Base-by-base conservation (phyloP, 2,888 invertebrate genomes). In the Hydrotaea diabolus region DNA sequence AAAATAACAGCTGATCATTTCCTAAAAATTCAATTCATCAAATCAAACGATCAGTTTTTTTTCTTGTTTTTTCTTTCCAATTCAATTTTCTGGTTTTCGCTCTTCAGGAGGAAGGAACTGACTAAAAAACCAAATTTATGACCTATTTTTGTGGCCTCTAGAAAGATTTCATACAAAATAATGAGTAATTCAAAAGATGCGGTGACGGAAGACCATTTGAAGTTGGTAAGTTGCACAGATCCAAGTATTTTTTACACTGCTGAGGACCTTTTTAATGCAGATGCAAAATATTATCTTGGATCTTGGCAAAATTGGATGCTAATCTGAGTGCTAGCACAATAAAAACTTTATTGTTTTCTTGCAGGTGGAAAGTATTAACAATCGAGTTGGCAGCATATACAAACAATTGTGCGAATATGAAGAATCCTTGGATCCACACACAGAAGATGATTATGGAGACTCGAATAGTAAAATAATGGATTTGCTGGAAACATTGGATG, bases 331-430 rank as follows among this genome's bases (percentile, higher is more conserved):
- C 17, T 31, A 23, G 9, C 13, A 71, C 2, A 49, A n/a, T 17
- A 3, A n/a, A 21, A 39, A 19, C 2, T 19, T n/a, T 21, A 5
- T 66, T 43, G 0, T 62, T 86, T n/a, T 36, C 13, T 55, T 43
- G 0, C 62, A 87, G 86, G 78, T 83, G n/a, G 85, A 86, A 64
- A 78, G 78, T 19, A 86, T 87, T n/a, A 87, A 84, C 43, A 72
- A 55, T 2, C 86, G 88, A n/a, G 81, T 88, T n/a, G 85, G 86
- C 8, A 72, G 57, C 8, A 87, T 88, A 39, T 86, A 86, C 43
- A 84, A 86, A 72, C 85, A 88, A 21, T 80, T 88, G 2, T 86
- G 87, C 23, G 86, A 87, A 49, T 87, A 82, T 64, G 87, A 87
- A 8, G 74, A 86, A 43, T 57, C 57, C 11, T 23, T 86, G 0